Conservation (phyloP, 2,113 vertebrate species). For the Crypturellus undulatus region DNA sequence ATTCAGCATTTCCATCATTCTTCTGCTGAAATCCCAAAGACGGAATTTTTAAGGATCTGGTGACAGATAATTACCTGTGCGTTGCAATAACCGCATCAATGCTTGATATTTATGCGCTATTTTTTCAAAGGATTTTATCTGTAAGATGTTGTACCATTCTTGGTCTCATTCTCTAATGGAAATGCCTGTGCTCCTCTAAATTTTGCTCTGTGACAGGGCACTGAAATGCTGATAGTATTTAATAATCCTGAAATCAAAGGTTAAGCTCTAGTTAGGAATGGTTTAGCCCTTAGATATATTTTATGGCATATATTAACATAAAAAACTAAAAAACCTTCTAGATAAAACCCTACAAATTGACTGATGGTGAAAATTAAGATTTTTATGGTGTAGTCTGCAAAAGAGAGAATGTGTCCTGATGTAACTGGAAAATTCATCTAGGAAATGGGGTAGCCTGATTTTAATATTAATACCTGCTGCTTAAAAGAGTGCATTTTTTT, state of each 20-base stretch:
- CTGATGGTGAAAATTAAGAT: background rate
- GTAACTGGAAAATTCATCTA: background rate
- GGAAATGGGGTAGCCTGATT: background rate
- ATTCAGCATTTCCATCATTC: conserved; percentile 32
- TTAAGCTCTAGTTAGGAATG: background rate
- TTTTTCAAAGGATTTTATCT: conserved; percentile 5
- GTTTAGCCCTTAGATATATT: background rate
- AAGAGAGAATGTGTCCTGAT: background rate
- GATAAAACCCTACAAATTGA: background rate
- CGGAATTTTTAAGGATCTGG: background rate
- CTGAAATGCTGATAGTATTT: background rate
- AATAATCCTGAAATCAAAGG: background rate
- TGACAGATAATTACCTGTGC: conserved; percentile 17
- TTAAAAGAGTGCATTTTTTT: background rate
- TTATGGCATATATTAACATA: background rate
- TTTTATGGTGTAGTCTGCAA: background rate
- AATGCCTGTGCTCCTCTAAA: conserved; percentile 49
- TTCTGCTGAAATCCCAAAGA: conserved; percentile 18
- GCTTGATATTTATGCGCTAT: background rate
- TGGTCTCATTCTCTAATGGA: background rate
- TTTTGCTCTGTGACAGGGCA: conserved; percentile 22
- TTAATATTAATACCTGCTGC: background rate
- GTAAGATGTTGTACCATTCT: background rate
- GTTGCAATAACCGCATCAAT: background rate
- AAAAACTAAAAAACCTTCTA: background rate